Evolutionary conservation across 1,140 invertebrate species (phyloP), one percentile per base, ranked within the genome.

Genomic region (Bombus polaris): DNA sequence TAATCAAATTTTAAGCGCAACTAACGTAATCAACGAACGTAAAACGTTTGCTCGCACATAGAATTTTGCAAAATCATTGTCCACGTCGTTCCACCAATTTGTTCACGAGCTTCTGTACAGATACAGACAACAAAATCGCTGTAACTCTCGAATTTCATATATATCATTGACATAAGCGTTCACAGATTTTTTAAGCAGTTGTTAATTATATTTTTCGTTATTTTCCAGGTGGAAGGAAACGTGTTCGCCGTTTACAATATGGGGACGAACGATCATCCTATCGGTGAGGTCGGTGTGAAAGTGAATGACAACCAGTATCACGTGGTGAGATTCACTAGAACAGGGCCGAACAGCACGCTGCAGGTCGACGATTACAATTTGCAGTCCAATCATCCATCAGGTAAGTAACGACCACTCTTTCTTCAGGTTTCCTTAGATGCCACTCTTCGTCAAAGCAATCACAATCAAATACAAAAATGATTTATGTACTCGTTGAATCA

Each of bases 291-390:
- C 81, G 97, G 97, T 53, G 96, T 98, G 3, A 97, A 98, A 94
- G 98, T 99, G 1, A 98, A 99, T 93, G 98, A 99, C 91, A 98
- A 98, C 86, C 96, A 97, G 65, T 99, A 99, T 94, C 98, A 99
- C 94, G 98, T 99, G 28, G 97, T 99, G 0, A 95, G 98, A 89
- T 99, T 99, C 93, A 98, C 97, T 13, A 96, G 98, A 80, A 97
- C 97, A 53, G 98, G 98, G 53, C 97, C 98, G 59, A 98, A 99
- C 92, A 97, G 98, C 12, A 98, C 98, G 0, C 95, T 99, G 35
- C 98, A 99, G 94, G 95, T 99, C 12, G 98, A 99, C 91, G 98
- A 99, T 93, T 98, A 98, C 91, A 98, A 98, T 93, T 96, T 98
- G 2, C 98, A 97, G 92, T 97, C 97, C 0, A 97, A 97, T 89